Evolutionary conservation across 2,797 vertebrate genomes (phyloP).

Genomic region (Clarias fuscus): DNA sequence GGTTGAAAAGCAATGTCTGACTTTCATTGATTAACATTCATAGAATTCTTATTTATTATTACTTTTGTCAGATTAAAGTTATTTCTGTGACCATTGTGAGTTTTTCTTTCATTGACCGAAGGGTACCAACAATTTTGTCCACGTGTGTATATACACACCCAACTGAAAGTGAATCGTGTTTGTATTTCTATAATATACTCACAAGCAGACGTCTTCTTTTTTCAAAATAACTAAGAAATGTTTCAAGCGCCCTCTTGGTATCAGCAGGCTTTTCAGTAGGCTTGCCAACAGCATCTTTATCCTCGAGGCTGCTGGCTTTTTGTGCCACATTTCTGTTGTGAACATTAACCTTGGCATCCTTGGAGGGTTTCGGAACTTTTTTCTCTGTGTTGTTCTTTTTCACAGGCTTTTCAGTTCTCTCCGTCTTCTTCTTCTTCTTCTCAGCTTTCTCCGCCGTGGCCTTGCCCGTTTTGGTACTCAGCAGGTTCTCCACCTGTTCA

Average conservation of each 20-base stretch:
- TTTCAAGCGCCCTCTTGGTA: conserved; percentile 64
- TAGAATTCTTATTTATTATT: too few species aligned
- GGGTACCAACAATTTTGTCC: too few species aligned
- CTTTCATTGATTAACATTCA: too few species aligned
- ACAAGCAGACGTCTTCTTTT: conserved; percentile 83
- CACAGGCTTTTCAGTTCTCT: conserved; percentile 71
- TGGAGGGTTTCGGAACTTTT: conserved; percentile 72
- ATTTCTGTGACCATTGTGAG: too few species aligned
- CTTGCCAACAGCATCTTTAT: conserved; percentile 69
- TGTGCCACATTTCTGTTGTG: conserved; percentile 75
- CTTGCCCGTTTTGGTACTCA: conserved; percentile 68
- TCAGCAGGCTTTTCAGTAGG: conserved; percentile 58
- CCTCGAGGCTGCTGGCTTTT: conserved; percentile 65
- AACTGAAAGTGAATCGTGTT: neutral
- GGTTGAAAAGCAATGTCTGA: too few species aligned
- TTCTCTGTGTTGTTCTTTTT: conserved; percentile 76
- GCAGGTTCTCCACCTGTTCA: conserved; percentile 63
- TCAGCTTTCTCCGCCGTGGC: conserved; percentile 69
- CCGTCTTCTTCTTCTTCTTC: conserved; percentile 75
- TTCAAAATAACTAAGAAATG: conserved; percentile 82
- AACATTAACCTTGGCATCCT: conserved; percentile 75
- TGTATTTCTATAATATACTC: conserved; percentile 63
- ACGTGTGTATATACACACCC: too few species aligned
- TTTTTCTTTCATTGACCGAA: too few species aligned
- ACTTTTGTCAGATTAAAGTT: too few species aligned